phyloP scores from a whole-genome alignment of 2,113 vertebrate genomes.

The Trogon melanurus region DNA sequence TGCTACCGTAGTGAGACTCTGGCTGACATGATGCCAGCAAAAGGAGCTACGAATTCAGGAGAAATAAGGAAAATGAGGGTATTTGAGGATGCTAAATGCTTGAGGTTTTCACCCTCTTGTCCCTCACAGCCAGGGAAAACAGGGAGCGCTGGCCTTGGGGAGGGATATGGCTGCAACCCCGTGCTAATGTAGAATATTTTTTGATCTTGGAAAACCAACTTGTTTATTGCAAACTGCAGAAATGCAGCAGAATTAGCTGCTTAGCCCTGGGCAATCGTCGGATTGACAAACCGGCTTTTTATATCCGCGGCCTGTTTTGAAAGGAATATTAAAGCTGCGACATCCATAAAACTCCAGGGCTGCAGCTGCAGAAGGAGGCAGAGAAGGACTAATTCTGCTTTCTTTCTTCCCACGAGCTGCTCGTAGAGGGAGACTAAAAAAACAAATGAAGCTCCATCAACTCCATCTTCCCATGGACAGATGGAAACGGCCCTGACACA shows the following conservation, averaged over 20 bases:
- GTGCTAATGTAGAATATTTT: not conserved
- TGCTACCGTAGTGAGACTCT: fast-evolving
- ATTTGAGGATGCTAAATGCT: not conserved
- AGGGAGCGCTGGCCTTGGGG: fast-evolving
- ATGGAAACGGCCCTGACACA: not conserved
- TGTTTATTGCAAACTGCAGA: not conserved
- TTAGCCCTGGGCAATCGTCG: not conserved
- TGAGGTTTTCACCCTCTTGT: not conserved
- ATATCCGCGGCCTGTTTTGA: not conserved
- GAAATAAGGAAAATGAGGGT: not conserved
- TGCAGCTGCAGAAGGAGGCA: not conserved
- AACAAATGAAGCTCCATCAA: not conserved
- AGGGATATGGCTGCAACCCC: not conserved
- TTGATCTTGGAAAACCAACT: not conserved
- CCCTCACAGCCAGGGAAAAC: not conserved
- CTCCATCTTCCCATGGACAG: fast-evolving
- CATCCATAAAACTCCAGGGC: not conserved
- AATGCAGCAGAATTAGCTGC: not conserved
- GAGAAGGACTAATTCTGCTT: not conserved
- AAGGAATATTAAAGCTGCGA: not conserved
- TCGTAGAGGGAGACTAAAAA: not conserved
- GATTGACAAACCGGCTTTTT: not conserved
- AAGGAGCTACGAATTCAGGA: not conserved
- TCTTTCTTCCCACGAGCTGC: not conserved
- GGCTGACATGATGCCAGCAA: not conserved